Evolutionary conservation across 2,113 vertebrate species (phyloP).

Genomic region (Rhea pennata): DNA sequence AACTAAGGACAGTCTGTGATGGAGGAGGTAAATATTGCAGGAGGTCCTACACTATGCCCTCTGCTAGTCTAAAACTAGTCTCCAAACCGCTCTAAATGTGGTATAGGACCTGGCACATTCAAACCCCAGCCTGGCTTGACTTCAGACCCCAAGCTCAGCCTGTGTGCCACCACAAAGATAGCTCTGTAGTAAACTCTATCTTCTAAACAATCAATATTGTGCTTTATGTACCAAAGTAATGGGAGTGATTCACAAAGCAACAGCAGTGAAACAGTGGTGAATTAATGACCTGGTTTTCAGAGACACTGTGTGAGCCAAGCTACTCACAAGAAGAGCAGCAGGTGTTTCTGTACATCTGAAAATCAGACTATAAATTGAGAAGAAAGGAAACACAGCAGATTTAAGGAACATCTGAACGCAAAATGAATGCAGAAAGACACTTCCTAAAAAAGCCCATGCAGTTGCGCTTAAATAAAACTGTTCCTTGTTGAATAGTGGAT

Average conservation of each 20-base stretch:
- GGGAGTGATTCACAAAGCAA: neutral
- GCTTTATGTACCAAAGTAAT: neutral
- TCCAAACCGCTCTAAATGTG: neutral
- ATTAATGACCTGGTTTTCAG: neutral
- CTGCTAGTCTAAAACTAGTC: neutral
- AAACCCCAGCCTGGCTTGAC: neutral
- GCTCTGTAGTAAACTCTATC: neutral
- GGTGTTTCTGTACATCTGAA: neutral
- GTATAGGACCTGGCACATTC: neutral
- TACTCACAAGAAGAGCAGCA: neutral
- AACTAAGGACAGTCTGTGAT: neutral
- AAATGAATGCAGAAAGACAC: neutral
- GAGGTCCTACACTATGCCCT: neutral
- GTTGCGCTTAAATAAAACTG: conserved; percentile 65
- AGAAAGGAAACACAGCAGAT: neutral
- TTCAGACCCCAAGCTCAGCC: neutral
- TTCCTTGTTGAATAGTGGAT: conserved; percentile 68
- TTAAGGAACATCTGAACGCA: neutral
- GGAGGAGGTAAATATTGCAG: neutral
- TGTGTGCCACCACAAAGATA: neutral
- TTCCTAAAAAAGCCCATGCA: conserved; percentile 5
- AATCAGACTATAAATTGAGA: neutral
- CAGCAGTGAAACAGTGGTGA: neutral
- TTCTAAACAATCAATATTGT: neutral
- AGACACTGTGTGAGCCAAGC: neutral